These are phyloP conservation scores for Rattus norvegicus DNA, from an alignment of 2,113 vertebrate species.

Conservation along the genomic window DNA sequence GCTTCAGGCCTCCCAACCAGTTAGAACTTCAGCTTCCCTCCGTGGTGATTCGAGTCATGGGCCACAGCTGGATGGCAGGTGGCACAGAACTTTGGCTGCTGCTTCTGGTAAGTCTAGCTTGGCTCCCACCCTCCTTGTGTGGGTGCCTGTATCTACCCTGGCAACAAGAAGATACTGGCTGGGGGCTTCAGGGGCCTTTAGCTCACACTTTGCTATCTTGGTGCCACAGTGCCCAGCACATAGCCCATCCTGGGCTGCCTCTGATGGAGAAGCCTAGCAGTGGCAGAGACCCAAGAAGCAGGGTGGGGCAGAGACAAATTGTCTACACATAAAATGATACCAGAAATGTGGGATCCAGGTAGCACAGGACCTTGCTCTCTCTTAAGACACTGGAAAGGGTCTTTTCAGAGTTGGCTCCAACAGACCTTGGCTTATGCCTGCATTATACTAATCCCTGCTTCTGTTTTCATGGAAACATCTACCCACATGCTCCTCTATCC, in stretches of 20 bases:
- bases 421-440: neutral
- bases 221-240: rapidly evolving
- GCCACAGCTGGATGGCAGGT: no score
- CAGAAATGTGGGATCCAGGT: neutral
- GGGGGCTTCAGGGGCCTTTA: neutral
- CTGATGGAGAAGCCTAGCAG: neutral
- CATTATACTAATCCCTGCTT: neutral
- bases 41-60: neutral
- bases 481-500: neutral
- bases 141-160: neutral
- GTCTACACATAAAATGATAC: neutral
- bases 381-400: neutral
- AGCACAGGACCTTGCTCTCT: neutral
- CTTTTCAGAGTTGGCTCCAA: neutral
- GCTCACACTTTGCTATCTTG: neutral
- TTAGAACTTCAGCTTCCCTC: neutral
- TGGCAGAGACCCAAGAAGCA: no score
- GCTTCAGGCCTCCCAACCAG: neutral
- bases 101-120: neutral
- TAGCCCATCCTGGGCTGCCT: neutral
- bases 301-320: neutral
- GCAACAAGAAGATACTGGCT: neutral
- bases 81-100: neutral
- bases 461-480: neutral
- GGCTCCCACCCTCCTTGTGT: neutral